Evolutionary conservation across 2,113 vertebrate species (phyloP).

Genomic region (Bothrops jararaca): DNA sequence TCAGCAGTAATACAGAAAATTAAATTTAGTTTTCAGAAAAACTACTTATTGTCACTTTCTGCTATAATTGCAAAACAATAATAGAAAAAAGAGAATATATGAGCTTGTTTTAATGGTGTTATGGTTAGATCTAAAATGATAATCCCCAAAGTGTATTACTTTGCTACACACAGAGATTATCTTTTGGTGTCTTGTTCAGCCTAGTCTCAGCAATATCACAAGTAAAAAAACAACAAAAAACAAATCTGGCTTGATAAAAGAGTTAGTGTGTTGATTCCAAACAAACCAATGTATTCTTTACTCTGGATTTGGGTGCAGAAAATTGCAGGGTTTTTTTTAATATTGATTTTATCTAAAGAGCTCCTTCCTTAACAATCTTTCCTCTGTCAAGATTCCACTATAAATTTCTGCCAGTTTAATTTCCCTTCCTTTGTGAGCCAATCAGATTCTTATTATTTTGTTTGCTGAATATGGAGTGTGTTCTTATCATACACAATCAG

Average conservation of each 20-base stretch:
- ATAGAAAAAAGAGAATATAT: background rate
- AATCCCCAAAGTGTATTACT: background rate
- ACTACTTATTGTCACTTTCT: background rate
- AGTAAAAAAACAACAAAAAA: background rate
- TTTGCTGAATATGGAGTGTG: background rate
- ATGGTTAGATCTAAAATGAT: background rate
- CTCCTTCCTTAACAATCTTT: background rate
- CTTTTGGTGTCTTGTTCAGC: background rate
- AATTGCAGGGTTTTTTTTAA: background rate
- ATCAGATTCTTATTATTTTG: background rate
- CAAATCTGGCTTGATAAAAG: background rate
- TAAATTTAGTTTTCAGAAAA: background rate
- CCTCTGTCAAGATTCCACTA: background rate
- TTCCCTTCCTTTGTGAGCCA: background rate
- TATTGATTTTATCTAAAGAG: background rate
- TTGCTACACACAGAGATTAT: too few species aligned
- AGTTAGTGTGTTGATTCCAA: background rate
- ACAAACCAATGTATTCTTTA: background rate
- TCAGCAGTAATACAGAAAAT: background rate
- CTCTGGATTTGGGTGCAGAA: background rate
- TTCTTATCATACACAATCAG: background rate
- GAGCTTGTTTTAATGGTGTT: background rate
- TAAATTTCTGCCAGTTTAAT: background rate
- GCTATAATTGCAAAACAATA: background rate
- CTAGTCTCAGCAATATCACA: background rate